phyloP scores from a whole-genome alignment of 2,888 invertebrate species.

The Polymixis lichenea region DNA sequence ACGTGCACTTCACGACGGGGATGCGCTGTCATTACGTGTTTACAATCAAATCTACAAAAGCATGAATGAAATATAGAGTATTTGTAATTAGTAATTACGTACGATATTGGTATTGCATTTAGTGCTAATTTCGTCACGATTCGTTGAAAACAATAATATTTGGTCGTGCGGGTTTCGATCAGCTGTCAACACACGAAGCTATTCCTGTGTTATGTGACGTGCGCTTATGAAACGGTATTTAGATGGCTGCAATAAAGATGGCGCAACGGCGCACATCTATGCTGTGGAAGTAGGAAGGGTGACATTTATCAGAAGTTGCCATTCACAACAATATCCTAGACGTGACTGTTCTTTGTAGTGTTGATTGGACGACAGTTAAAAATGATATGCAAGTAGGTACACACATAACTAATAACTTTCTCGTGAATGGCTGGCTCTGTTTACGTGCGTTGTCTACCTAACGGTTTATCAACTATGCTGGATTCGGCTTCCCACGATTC shows the following conservation, averaged over 20 bases:
- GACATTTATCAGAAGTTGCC: background rate
- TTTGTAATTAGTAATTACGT: background rate
- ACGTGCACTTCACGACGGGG: conserved; percentile 17
- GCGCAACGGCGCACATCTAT: background rate
- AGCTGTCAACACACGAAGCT: conserved; percentile 29
- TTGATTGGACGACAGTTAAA: background rate
- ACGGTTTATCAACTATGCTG: background rate
- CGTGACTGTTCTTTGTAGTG: background rate
- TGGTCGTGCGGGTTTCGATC: background rate
- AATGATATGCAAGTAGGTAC: background rate
- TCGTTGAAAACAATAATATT: conserved; percentile 28
- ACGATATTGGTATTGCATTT: background rate
- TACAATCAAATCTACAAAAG: conserved; percentile 2
- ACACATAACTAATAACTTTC: background rate
- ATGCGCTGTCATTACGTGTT: conserved; percentile 7
- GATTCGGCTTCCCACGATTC: background rate
- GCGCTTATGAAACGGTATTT: background rate
- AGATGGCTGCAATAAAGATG: conserved; percentile 6
- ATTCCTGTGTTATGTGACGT: conserved; percentile 12
- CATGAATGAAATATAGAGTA: background rate
- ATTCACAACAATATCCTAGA: background rate
- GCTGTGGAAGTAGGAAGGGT: background rate
- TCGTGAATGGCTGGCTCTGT: background rate
- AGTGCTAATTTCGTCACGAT: background rate
- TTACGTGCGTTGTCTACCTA: no score